Evolutionary conservation across 2,113 vertebrate genomes (phyloP).

Genomic region (Ranitomeya imitator): DNA sequence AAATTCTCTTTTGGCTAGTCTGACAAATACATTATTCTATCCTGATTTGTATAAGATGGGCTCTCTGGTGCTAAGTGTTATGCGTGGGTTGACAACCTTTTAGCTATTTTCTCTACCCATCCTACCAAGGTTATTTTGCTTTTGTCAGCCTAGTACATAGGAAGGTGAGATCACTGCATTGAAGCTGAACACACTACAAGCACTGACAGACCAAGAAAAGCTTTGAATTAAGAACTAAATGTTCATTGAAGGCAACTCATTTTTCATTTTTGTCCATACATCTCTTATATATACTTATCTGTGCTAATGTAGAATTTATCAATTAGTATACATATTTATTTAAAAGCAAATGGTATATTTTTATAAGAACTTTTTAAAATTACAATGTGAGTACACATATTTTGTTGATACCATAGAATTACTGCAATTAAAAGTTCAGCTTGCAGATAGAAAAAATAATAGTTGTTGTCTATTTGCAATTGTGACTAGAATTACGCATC

Average conservation of each 20-base stretch:
- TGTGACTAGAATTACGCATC: too few relatives aligned
- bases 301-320: too few relatives aligned
- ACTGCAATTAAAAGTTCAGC: too few relatives aligned
- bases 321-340: not conserved
- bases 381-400: too few relatives aligned
- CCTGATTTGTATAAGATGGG: not conserved
- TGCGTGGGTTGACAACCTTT: conserved; percentile 23
- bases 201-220: not conserved
- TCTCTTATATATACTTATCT: not conserved
- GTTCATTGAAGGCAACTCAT: not conserved
- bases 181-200: not conserved
- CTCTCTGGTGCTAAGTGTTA: conserved; percentile 1
- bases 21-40: not conserved
- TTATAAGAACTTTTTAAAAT: too few relatives aligned
- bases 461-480: too few relatives aligned
- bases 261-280: not conserved
- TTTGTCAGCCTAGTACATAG: conserved; percentile 23
- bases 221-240: not conserved
- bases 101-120: not conserved
- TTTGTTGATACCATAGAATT: too few relatives aligned
- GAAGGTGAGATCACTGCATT: not conserved
- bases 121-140: conserved; percentile 36
- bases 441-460: too few relatives aligned
- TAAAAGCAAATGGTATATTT: not conserved
- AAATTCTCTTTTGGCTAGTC: not conserved